Conservation (phyloP, 2,797 vertebrate genomes). For the Dicrostonyx torquatus region DNA sequence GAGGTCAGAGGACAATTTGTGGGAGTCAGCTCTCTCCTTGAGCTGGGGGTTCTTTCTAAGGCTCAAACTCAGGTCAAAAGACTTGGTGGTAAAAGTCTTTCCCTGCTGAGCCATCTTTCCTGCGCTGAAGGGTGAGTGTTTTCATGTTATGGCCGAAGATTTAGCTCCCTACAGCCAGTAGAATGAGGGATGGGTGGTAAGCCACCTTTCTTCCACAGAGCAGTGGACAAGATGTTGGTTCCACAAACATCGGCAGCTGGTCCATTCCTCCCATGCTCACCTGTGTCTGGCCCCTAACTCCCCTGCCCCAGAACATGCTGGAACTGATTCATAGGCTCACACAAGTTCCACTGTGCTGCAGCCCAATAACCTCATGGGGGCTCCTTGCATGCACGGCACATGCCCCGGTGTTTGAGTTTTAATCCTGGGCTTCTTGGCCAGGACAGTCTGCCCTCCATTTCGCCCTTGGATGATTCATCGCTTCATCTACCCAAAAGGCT, state of each 20-base stretch:
- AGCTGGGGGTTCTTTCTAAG: neutral
- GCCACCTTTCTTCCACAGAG: neutral
- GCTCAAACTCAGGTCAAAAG: neutral
- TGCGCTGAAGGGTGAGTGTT: neutral
- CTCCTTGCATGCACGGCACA: fast-evolving
- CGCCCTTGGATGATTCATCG: neutral
- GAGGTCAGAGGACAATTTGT: neutral
- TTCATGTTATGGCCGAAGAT: neutral
- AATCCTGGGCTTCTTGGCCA: neutral
- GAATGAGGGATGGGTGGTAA: neutral
- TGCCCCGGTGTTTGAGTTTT: neutral
- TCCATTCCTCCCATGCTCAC: neutral
- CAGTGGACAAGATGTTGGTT: fast-evolving
- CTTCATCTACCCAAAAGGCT: neutral
- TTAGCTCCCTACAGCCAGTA: neutral
- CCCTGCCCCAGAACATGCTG: too few species aligned
- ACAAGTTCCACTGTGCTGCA: neutral
- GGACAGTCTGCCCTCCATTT: neutral
- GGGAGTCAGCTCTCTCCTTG: neutral
- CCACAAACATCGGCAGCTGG: fast-evolving
- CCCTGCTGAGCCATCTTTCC: neutral
- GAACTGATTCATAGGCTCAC: neutral
- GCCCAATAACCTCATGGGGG: neutral
- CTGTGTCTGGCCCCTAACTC: neutral
- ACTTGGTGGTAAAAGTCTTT: neutral